phyloP scores from a whole-genome alignment of 2,113 vertebrate genomes.

The Rostratula benghalensis region DNA sequence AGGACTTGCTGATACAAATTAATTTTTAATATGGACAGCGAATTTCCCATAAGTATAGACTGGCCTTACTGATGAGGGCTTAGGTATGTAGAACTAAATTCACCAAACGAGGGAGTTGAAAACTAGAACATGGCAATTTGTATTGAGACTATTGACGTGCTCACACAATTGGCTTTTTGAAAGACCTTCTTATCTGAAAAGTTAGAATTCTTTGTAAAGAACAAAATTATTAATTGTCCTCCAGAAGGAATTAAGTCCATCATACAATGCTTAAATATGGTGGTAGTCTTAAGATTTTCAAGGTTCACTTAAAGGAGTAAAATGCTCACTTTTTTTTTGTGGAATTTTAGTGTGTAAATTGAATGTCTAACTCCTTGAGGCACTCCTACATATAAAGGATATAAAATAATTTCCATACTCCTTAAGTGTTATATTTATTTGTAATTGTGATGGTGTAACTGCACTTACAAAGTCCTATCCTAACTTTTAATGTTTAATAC shows the following conservation, averaged over 20 bases:
- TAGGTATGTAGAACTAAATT: background rate
- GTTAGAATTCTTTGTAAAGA: background rate
- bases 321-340: background rate
- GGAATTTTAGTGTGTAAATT: background rate
- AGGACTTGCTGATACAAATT: background rate
- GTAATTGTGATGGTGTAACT: background rate
- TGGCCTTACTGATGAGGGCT: background rate
- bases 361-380: background rate
- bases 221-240: background rate
- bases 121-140: background rate
- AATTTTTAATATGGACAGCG: background rate
- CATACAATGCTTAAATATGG: background rate
- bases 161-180: background rate
- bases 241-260: background rate
- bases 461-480: background rate
- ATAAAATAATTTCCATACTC: background rate
- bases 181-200: background rate
- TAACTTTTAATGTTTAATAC: background rate
- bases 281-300: background rate
- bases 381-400: background rate
- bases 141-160: background rate
- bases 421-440: background rate
- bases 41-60: background rate
- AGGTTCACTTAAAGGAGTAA: background rate
- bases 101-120: background rate